A percentile compares a stretch with the other conserved stretches of the same genome.
Conservation (phyloP, 2,888 invertebrate species). For the Hirtodrosophila trivittata region DNA sequence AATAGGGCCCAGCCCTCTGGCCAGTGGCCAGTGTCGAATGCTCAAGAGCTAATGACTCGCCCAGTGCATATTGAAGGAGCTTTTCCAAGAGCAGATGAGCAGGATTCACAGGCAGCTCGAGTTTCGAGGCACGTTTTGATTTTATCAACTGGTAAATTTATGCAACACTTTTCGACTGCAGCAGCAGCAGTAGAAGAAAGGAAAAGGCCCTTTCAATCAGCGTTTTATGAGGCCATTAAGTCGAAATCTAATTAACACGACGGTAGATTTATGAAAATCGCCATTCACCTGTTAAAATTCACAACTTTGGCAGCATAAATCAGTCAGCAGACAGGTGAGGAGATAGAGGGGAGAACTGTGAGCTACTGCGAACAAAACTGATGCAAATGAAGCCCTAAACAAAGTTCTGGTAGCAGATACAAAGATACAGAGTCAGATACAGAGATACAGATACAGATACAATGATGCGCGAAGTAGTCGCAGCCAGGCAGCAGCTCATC, state of each 20-base stretch:
- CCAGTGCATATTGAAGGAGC: neutral
- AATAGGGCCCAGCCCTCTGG: constrained; percentile 41
- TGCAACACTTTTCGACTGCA: constrained; percentile 22
- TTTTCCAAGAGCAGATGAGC: neutral
- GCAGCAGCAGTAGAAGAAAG: constrained; percentile 1
- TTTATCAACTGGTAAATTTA: constrained; percentile 40
- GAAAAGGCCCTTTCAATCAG: constrained; percentile 27
- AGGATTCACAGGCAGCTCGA: constrained; percentile 17
- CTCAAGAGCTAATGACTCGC: constrained; percentile 16
- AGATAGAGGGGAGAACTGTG: constrained; percentile 46
- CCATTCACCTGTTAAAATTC: constrained; percentile 22
- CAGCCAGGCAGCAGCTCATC: constrained; percentile 35
- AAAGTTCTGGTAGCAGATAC: constrained; percentile 20
- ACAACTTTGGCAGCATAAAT: constrained; percentile 36
- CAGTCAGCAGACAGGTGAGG: constrained; percentile 40
- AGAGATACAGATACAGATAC: constrained; percentile 5
- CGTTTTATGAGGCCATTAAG: constrained; percentile 42
- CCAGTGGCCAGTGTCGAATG: constrained; percentile 1
- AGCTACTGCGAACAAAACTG: constrained; percentile 38
- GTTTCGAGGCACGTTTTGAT: constrained; percentile 29
- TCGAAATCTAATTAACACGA: constrained; percentile 62
- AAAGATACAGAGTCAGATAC: constrained; percentile 4
- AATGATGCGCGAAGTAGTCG: constrained; percentile 14
- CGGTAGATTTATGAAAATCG: constrained; percentile 55
- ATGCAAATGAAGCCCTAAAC: constrained; percentile 74